Evolutionary conservation across 2,797 vertebrate genomes (phyloP).

Genomic region (Sebastes goodei): DNA sequence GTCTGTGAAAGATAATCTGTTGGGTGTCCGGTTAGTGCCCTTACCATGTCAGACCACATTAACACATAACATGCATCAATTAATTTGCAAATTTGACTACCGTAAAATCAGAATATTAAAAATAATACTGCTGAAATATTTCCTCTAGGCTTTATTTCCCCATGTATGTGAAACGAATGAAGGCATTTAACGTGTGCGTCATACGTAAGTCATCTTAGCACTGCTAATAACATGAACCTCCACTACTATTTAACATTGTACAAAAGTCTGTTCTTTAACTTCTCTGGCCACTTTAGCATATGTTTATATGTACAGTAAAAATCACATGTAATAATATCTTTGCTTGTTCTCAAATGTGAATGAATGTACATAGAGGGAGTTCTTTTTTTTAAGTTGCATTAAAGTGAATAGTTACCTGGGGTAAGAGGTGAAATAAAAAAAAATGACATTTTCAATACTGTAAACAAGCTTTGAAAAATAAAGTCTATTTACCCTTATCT

Average conservation of each 20-base stretch:
- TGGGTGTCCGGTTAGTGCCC: not conserved
- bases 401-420: conserved; percentile 57
- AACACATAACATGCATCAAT: conserved; percentile 4
- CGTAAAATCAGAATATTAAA: not conserved
- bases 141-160: not conserved
- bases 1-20: not conserved
- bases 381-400: conserved; percentile 70
- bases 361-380: conserved; percentile 77
- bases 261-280: conserved; percentile 59
- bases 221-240: conserved; percentile 8
- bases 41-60: conserved; percentile 9
- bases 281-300: conserved; percentile 72
- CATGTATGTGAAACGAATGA: conserved; percentile 4
- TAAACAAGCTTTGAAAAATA: conserved; percentile 77
- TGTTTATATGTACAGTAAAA: conserved; percentile 79
- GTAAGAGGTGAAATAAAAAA: conserved; percentile 49
- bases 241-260: conserved; percentile 69
- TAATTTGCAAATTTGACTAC: not conserved
- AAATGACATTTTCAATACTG: conserved; percentile 61
- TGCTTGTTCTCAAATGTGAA: conserved; percentile 72
- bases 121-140: conserved; percentile 4
- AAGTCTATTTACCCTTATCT: conserved; percentile 68
- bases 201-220: not conserved
- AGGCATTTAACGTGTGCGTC: conserved; percentile 15
- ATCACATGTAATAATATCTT: conserved; percentile 66